Evolutionary conservation across 2,113 vertebrate species (phyloP), one percentile per base, ranked within the genome.

Genomic region (Chloroceryle aenea): DNA sequence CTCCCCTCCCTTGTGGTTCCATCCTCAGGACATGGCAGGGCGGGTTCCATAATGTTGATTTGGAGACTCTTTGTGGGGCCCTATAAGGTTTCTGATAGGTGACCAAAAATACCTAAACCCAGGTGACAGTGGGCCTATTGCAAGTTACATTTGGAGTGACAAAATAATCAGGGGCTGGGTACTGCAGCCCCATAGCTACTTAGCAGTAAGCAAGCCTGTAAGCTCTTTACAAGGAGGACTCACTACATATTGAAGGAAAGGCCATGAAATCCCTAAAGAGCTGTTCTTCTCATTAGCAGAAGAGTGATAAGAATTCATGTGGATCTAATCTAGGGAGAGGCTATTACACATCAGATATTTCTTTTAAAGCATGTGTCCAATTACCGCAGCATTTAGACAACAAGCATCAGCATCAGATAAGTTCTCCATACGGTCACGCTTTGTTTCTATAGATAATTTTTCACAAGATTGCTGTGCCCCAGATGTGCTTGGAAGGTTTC

Each of bases 301-400:
- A 56, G n/a, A 69, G 58, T 48, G 78, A 64, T 90, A 92, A 91
- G 72, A 80, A 94, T 72, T 68, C 84, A 62, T 52, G 69, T 7
- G 9, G 86, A 87, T 89, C 78, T 96, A 78, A 96, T 94, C 77
- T 89, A 61, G 34, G 45, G 59, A 91, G 64, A 81, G 38, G 40
- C 74, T 69, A 84, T 81, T 81, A 95, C 73, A 82, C 36, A 90
- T 80, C 77, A 86, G 95, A 92, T 93, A 90, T 27, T 81, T 69
- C 76, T 42, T 83, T 93, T 83, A 90, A 91, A 81, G 56, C 63
- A 64, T 7, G 38, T 92, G 79, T 92, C 62, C 80, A 80, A 95
- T 96, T 89, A 95, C 62, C 53, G 72, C 84, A 87, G 87, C 81
- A 48, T 96, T 94, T 79, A 91, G 68, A 89, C 88, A 94, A 96